Base-by-base conservation (phyloP, 2,888 invertebrate genomes). In the Hirtodrosophila alboralis region DNA sequence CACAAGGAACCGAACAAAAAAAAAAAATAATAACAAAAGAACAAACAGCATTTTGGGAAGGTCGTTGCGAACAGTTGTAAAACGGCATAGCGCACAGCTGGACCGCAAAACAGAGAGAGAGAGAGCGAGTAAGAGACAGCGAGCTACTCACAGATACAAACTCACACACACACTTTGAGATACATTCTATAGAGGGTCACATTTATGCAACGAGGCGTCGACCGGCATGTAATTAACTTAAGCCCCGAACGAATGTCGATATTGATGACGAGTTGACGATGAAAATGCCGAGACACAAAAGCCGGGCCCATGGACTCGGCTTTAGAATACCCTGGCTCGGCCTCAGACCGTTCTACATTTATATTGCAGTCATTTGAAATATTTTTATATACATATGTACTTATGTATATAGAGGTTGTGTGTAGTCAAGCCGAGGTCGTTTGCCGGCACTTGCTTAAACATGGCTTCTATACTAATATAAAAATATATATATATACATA, bases 191-290 rank as follows among this genome's bases (percentile, higher is more conserved):
- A 43, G 31, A 37, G 57, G 37, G 57, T 38, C 62, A 70, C 84
- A 78, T 78, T 77, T 73, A 84, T 77, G 63, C 78, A 72, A 85
- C 69, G 71, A 79, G 79, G 79, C 83, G 79, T 84, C 79, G 70
- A 75, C 79, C 79, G 85, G 79, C 79, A 66, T 75, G 86, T 81
- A 86, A 86, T 81, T 81, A 81, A 86, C 80, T 81, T 80, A 86
- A 76, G 80, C 81, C 77, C 77, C 74, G 72, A 76, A 44, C 58
- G 51, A 66, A 61, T 62, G 59, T 67, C 72, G 75, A 79, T 75
- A 52, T 40, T 53, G 57, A 58, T 61, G 69, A 27, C 51, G 44
- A 37, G 57, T 54, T 61, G 69, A 27, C 51, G 44, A 37, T 38
- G 53, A 12, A 13, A 38, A 38, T 16, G 66, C 33, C 52, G 52